Conservation (phyloP, 92 coral and sea anemone species). For the Zoanthus sansibaricus region DNA sequence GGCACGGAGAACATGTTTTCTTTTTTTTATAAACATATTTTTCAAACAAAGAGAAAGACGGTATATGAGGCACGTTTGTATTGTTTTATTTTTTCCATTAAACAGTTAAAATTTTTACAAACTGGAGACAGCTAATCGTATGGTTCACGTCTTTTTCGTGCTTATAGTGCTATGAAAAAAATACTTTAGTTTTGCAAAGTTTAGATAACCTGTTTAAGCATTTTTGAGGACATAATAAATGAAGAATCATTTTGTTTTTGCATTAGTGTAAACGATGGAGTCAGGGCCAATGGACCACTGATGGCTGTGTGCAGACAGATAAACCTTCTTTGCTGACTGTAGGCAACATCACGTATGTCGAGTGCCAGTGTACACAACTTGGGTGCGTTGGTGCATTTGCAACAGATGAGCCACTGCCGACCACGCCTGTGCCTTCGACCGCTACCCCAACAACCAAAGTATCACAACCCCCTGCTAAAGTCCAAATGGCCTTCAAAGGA, state of each 20-base stretch:
- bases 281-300: constrained; percentile 44
- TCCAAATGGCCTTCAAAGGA: constrained; percentile 27
- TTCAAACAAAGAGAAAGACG: too few relatives aligned
- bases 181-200: too few relatives aligned
- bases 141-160: too few relatives aligned
- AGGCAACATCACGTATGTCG: constrained; percentile 58
- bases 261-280: constrained; percentile 69
- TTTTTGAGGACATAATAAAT: too few relatives aligned
- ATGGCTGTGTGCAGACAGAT: constrained; percentile 59
- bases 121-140: too few relatives aligned
- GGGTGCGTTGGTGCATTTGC: constrained; percentile 67
- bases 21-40: too few relatives aligned
- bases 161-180: too few relatives aligned
- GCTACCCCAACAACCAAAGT: constrained; percentile 14
- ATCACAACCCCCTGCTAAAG: neutral
- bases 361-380: constrained; percentile 67
- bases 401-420: constrained; percentile 43
- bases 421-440: constrained; percentile 16
- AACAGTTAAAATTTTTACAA: too few relatives aligned
- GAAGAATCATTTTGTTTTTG: neutral
- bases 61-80: too few relatives aligned
- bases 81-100: too few relatives aligned
- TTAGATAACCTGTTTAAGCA: too few relatives aligned
- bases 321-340: constrained; percentile 29
- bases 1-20: too few relatives aligned